phyloP scores from a whole-genome alignment of 2,113 vertebrate species.

The Antechinus stuartii region DNA sequence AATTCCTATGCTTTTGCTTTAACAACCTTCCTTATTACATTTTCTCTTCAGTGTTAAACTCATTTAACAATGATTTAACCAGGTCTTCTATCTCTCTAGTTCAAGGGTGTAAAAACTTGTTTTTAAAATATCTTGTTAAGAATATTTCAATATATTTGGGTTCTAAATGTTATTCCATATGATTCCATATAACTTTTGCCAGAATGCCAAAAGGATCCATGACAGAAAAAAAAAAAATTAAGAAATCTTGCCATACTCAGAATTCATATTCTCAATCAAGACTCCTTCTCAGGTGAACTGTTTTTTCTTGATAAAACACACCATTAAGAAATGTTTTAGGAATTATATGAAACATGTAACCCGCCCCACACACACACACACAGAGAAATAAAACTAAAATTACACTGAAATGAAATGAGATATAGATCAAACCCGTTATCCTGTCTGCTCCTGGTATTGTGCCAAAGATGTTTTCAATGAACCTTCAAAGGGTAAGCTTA shows the following conservation, averaged over 20 bases:
- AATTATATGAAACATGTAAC: conserved; percentile 17
- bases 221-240: not conserved
- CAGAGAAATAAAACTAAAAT: not conserved
- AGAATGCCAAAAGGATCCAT: not conserved
- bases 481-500: not conserved
- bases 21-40: conserved; percentile 33
- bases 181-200: not conserved
- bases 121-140: not conserved
- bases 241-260: not conserved
- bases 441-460: not conserved
- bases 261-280: conserved; percentile 35
- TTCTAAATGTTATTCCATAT: not conserved
- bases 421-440: not conserved
- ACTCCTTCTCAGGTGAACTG: conserved; percentile 22
- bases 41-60: not conserved
- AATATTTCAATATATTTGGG: not conserved
- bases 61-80: conserved; percentile 33
- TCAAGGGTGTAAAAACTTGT: not conserved
- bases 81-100: conserved; percentile 9
- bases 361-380: not conserved
- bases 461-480: not conserved
- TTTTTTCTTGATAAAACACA: conserved; percentile 39
- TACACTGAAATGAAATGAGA: not conserved
- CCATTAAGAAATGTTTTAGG: conserved; percentile 17
- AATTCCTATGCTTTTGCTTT: conserved; percentile 39